Evolutionary conservation across 2,113 vertebrate species (phyloP).

Genomic region (Peromyscus leucopus): DNA sequence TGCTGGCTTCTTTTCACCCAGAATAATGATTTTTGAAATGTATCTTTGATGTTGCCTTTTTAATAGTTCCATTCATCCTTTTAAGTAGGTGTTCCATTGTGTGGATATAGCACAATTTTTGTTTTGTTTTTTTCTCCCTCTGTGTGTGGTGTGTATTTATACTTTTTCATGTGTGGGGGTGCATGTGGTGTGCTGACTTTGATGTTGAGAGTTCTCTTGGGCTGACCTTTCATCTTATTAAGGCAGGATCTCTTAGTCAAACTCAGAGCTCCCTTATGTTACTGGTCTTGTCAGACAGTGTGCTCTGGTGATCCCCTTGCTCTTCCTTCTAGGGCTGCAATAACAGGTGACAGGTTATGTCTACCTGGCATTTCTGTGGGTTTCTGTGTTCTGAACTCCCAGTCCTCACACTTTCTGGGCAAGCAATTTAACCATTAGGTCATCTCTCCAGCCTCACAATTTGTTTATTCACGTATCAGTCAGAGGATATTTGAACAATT

Average conservation of each 20-base stretch:
- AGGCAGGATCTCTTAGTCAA: background rate
- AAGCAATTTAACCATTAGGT: background rate
- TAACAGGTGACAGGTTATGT: background rate
- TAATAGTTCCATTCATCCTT: background rate
- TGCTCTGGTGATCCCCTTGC: background rate
- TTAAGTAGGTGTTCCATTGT: background rate
- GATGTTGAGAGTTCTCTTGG: background rate
- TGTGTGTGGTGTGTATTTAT: background rate
- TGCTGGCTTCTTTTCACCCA: slow-evolving; percentile 41
- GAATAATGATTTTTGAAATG: slow-evolving; percentile 25
- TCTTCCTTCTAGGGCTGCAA: too few species aligned
- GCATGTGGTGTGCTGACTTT: background rate
- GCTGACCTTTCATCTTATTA: background rate
- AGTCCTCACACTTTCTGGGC: background rate
- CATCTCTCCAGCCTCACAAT: background rate
- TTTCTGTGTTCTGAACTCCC: background rate
- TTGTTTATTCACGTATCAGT: background rate
- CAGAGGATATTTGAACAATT: slow-evolving; percentile 1
- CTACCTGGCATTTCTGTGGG: background rate
- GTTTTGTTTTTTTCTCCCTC: background rate
- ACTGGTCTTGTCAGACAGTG: background rate
- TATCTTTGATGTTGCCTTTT: background rate
- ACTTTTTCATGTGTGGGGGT: background rate
- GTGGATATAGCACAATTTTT: background rate
- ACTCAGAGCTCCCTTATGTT: background rate